Base-by-base conservation (phyloP, 2,888 invertebrate species). In the Amblyjoppa fuscipennis region DNA sequence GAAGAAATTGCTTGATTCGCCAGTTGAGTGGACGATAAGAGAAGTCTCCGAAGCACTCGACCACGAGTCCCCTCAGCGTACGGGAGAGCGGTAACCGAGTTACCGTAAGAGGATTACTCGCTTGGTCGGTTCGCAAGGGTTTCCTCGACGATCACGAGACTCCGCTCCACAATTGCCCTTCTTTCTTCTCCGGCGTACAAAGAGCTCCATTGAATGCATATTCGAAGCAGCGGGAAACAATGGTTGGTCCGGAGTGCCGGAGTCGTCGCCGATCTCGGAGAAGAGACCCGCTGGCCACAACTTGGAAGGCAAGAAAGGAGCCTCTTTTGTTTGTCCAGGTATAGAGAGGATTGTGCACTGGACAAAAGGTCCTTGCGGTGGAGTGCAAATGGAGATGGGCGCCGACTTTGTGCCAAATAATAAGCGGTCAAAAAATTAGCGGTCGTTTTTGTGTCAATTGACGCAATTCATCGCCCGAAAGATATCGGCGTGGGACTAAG, bases 1-100 rank as follows among this genome's bases (percentile, higher is more conserved):
- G 53, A 53, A 45, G 45, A 3, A 45, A 31, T 34, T 16, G 31
- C 61, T 61, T 16, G 61, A 31, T 61, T 61, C 61, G 61, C 34
- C 13, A n/a, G 71, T 79, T 75, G 66, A 85, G 79, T 68, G 75
- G 11, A 82, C 79, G 85, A 85, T 82, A 85, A 82, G 69, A 77
- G 49, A 61, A 25, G 68, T 45, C 53, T 13, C 49, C 41, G 64
- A 20, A 16, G 45, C 13, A 9, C 66, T 49, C 45, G 49, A 28
- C 73, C 6, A 61, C 41, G 49, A 53, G 84, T 13, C 61, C 31
- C 31, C 11, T 11, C 31, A 16, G 31, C 20, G 31, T 61, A 61
- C 61, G 61, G 61, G 16, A 28, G 28, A 28, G 28, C 61, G 61
- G 80, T 86, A 83, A 86, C 69, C 77, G 64, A 74, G 80, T 83